A percentile compares a stretch with the other conserved stretches of the same genome.
These are phyloP conservation scores for Hecatera dysodea DNA, from an alignment of 2,888 invertebrate genomes.

Conservation along the genomic window DNA sequence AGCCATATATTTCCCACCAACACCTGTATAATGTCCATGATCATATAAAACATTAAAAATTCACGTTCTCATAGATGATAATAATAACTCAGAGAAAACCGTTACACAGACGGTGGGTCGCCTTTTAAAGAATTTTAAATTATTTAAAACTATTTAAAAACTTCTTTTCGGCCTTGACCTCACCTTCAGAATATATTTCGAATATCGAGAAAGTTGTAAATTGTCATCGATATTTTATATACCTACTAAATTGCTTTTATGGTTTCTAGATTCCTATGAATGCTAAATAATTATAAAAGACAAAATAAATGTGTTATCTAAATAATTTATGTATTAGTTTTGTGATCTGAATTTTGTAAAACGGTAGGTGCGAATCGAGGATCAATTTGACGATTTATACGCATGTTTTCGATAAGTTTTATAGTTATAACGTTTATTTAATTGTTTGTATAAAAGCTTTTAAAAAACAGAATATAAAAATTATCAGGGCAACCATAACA, in stretches of 20 bases:
- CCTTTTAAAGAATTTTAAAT: slow-evolving; percentile 67
- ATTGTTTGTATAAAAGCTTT: slow-evolving; percentile 27
- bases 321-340: slow-evolving; percentile 1
- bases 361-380: slow-evolving; percentile 22
- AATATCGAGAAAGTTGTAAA: slow-evolving; percentile 59
- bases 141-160: slow-evolving; percentile 54
- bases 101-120: slow-evolving; percentile 60
- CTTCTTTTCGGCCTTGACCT: slow-evolving; percentile 71
- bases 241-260: slow-evolving; percentile 48
- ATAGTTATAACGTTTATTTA: slow-evolving; percentile 15
- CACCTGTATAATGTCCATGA: slow-evolving; percentile 39
- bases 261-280: slow-evolving; percentile 25
- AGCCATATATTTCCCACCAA: slow-evolving; percentile 46
- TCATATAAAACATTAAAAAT: slow-evolving; percentile 43
- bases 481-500: neutral
- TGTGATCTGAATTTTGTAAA: slow-evolving; percentile 20
- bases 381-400: slow-evolving; percentile 25
- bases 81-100: slow-evolving; percentile 59
- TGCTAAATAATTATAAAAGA: slow-evolving; percentile 25
- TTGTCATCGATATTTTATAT: slow-evolving; percentile 55
- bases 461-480: neutral
- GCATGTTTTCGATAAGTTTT: slow-evolving; percentile 24
- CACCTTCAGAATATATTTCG: slow-evolving; percentile 55
- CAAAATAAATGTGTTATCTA: slow-evolving; percentile 11
- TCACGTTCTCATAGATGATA: slow-evolving; percentile 49